Evolutionary conservation across 2,113 vertebrate genomes (phyloP).

Genomic region (Vireo altiloquus): DNA sequence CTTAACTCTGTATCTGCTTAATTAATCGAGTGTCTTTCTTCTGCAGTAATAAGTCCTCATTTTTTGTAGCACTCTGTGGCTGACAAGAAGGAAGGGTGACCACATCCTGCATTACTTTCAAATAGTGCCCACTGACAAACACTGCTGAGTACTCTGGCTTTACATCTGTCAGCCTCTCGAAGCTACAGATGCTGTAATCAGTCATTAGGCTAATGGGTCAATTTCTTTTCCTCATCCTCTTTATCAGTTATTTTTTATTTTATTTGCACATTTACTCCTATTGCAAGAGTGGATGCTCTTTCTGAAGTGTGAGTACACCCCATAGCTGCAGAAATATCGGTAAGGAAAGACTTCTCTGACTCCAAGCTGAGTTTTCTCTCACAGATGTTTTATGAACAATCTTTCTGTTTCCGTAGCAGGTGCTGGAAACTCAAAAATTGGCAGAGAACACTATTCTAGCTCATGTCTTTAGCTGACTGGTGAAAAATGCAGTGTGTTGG

Average conservation of each 20-base stretch:
- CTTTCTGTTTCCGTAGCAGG: not conserved
- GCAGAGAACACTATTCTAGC: not conserved
- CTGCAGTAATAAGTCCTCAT: not conserved
- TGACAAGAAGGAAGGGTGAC: not conserved
- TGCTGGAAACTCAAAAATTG: not conserved
- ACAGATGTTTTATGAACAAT: not conserved
- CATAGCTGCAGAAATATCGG: not conserved
- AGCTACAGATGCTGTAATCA: not conserved
- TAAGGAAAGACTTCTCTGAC: not conserved
- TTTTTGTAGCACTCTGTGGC: not conserved
- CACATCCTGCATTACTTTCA: not conserved
- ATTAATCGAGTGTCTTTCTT: not conserved
- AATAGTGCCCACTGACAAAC: not conserved
- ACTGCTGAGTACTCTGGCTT: not conserved
- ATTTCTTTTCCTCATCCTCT: not conserved
- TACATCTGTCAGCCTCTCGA: not conserved
- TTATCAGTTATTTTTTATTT: not conserved
- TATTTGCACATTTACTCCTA: not conserved
- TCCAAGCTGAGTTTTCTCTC: not conserved
- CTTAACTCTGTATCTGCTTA: not conserved
- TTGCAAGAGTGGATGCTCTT: fast-evolving
- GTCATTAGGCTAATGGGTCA: not conserved
- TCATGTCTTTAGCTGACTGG: not conserved
- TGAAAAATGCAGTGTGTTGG: not conserved
- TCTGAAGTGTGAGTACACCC: not conserved